phyloP scores from a whole-genome alignment of 2,888 invertebrate species.

The Trachelus tabidus region DNA sequence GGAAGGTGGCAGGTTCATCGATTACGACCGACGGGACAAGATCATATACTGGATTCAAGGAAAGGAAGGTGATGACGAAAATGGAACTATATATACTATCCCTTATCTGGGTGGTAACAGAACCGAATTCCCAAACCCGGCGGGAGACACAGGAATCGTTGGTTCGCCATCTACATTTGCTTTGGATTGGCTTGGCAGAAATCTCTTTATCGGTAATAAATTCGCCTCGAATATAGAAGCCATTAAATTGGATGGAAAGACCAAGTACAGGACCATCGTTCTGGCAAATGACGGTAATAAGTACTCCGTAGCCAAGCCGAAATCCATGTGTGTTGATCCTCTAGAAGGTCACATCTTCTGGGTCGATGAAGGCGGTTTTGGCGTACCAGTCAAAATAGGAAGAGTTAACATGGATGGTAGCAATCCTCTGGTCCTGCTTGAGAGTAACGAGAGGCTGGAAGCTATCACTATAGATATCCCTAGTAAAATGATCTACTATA shows the following conservation, averaged over 20 bases:
- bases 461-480: constrained; percentile 88
- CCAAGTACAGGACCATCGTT: constrained; percentile 85
- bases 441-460: constrained; percentile 80
- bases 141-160: constrained; percentile 82
- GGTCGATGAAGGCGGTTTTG: constrained; percentile 94
- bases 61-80: constrained; percentile 76
- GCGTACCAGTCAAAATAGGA: constrained; percentile 89
- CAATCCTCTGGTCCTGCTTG: constrained; percentile 78
- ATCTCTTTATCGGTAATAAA: constrained; percentile 92
- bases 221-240: constrained; percentile 92
- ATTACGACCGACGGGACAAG: constrained; percentile 89
- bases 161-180: constrained; percentile 93
- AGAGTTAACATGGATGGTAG: constrained; percentile 95
- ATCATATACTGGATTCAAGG: constrained; percentile 89
- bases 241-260: constrained; percentile 85
- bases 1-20: constrained; percentile 87
- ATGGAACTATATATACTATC: constrained; percentile 88
- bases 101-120: constrained; percentile 88
- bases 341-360: constrained; percentile 92
- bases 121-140: constrained; percentile 80
- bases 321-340: constrained; percentile 90
- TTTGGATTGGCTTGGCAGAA: constrained; percentile 96
- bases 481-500: constrained; percentile 88
- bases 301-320: constrained; percentile 88
- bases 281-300: constrained; percentile 90